Conservation (phyloP, 1,140 invertebrate genomes). For the Drosophila guanche region DNA sequence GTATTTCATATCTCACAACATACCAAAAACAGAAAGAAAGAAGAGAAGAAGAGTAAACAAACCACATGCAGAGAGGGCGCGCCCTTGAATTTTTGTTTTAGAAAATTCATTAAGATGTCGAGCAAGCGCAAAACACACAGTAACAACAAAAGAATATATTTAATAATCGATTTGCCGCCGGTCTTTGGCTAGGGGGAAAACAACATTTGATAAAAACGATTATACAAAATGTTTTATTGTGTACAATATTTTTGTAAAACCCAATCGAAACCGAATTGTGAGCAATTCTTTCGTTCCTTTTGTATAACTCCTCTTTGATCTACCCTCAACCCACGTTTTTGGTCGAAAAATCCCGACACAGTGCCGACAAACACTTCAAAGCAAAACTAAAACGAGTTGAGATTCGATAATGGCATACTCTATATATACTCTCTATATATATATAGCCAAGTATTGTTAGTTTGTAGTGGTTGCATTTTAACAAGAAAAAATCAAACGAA, state of each 20-base stretch:
- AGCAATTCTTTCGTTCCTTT: conserved; percentile 50
- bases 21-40: conserved; percentile 41
- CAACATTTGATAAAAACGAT: conserved; percentile 41
- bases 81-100: conserved; percentile 76
- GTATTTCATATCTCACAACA: conserved; percentile 64
- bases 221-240: conserved; percentile 61
- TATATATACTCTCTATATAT: conserved; percentile 46
- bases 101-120: conserved; percentile 71
- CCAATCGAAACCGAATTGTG: conserved; percentile 41
- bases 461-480: conserved; percentile 75
- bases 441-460: conserved; percentile 73
- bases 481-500: conserved; percentile 31
- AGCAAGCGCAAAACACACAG: conserved; percentile 53
- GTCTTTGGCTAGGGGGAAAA: conserved; percentile 27
- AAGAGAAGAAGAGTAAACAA: conserved; percentile 19
- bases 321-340: conserved; percentile 36
- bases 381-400: conserved; percentile 41
- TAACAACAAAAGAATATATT: conserved; percentile 38
- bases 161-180: conserved; percentile 15
- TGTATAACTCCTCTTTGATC: conserved; percentile 45
- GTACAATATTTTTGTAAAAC: conserved; percentile 72
- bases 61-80: conserved; percentile 27
- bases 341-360: conserved; percentile 27
- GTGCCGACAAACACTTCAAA: conserved; percentile 23
- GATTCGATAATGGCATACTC: conserved; percentile 33